Evolutionary conservation across 2,113 vertebrate genomes (phyloP), one percentile per base, ranked within the genome.

Genomic region (Cyanoderma ruficeps): DNA sequence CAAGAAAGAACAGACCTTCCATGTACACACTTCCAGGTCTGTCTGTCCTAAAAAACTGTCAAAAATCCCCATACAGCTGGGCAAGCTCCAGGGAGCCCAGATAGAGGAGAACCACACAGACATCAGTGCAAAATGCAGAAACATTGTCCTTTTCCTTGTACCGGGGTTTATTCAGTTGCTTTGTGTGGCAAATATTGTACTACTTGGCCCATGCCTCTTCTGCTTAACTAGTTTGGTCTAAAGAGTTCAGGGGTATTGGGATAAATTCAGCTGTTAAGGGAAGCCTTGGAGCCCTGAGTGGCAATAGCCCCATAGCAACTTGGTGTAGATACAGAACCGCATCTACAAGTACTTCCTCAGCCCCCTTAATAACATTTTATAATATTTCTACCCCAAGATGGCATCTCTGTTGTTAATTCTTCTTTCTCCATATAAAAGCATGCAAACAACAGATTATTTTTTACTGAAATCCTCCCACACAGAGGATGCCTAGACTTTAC

Each of bases 401-500:
- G 5, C 12, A 52, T 44, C 33, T 63, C 10, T 1, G 11, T 35
- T 87, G 57, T 93, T 74, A 90, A 80, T 94, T 83, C 19, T 15
- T 47, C 16, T 81, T 76, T 83, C 27, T 72, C 37, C 8, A 23
- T 77, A 76, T 41, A 82, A 92, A 95, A 60, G 3, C 41, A 59
- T 24, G 53, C 16, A 83, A 90, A 94, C 39, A 81, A 90, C 55
- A 80, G 72, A 65, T 75, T 81, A 41, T 41, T 30, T 63, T 72
- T 86, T 53, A 7, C 83, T 90, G 75, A 96, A 96, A 46, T 81
- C 56, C 55, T 88, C 72, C 78, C 37, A 95, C 69, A 47, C 44
- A 69, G 59, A 89, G 75, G 46, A 95, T 76, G 87, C 84, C 91
- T 64, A 96, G 71, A 93, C 79, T 92, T 93, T 83, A 77, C 57